These are phyloP conservation scores for Tenthredo scrophulariae DNA, from an alignment of 2,888 invertebrate genomes.

Conservation along the genomic window DNA sequence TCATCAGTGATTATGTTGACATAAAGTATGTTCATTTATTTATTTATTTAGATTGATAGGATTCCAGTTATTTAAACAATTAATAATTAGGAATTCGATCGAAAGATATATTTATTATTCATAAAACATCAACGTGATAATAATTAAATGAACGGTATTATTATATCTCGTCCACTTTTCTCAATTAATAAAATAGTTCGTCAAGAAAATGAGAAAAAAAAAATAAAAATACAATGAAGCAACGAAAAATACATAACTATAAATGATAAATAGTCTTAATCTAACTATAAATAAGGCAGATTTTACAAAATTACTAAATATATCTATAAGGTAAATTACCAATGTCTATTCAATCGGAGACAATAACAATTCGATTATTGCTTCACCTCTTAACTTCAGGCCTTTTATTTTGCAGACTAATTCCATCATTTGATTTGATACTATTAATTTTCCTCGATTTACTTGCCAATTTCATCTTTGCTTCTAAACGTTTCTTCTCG, in stretches of 20 bases:
- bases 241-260: not conserved
- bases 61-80: not conserved
- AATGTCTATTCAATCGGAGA: not conserved
- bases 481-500: slow-evolving; percentile 82
- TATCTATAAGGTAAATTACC: not conserved
- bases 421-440: not conserved
- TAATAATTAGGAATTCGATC: not conserved
- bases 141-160: not conserved
- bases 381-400: slow-evolving; percentile 25
- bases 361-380: not conserved
- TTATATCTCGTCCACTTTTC: not conserved
- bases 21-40: not conserved
- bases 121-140: not conserved
- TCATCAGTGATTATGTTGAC: not conserved
- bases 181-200: not conserved
- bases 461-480: slow-evolving; percentile 82
- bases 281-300: not conserved
- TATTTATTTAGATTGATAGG: not conserved
- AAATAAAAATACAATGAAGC: too few relatives aligned
- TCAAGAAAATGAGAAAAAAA: not conserved
- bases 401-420: slow-evolving; percentile 23
- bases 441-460: slow-evolving; percentile 61
- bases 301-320: not conserved
- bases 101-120: not conserved
- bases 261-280: not conserved